Evolutionary conservation across 1,140 invertebrate genomes (phyloP), one percentile per base, ranked within the genome.

Genomic region (Augochlora pura): DNA sequence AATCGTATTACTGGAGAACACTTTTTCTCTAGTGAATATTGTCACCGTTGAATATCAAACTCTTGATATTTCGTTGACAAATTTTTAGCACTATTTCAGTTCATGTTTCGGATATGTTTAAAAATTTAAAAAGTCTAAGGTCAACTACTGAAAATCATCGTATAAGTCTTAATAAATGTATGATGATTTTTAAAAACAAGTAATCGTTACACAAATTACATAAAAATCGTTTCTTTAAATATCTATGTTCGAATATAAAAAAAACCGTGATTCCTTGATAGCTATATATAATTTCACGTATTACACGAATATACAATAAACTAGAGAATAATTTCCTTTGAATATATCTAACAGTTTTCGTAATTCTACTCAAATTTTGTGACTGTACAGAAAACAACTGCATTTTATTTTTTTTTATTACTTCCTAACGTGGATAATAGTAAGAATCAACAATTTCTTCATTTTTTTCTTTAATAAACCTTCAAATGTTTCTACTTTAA

Each of bases 371-470:
- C 81, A 83, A 87, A 84, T 84, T 83, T 83, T 77, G 68, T 84
- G 69, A 86, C 85, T 90, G 86, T 90, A 91, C 85, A 90, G 80
- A 89, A 90, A 87, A 87, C 85, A 88, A 89, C 79, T 73, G 76
- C 64, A 70, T 80, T 83, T 84, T 49, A 83, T 84, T 71, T 79
- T 81, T 52, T 80, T 82, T 75, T 79, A 78, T 86, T 74, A 82
- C 67, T 77, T 39, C 62, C 78, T 87, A 90, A 88, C 80, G 65
- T 84, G 86, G 75, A 84, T 83, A 81, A 89, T 90, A 89, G 80
- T 82, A 88, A 88, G 80, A 88, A 89, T 88, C 83, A 91, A 91
- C 88, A 90, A 82, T 86, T 80, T 63, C 83, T 62, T n/a, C 21
- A 18, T 21, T 65, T 66, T n/a, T 87, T 81, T 38, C 82, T 82